Percentiles rank a stretch among this genome's conserved stretches.
Conservation (phyloP, 2,113 vertebrate genomes). For the Oncorhynchus kisutch region DNA sequence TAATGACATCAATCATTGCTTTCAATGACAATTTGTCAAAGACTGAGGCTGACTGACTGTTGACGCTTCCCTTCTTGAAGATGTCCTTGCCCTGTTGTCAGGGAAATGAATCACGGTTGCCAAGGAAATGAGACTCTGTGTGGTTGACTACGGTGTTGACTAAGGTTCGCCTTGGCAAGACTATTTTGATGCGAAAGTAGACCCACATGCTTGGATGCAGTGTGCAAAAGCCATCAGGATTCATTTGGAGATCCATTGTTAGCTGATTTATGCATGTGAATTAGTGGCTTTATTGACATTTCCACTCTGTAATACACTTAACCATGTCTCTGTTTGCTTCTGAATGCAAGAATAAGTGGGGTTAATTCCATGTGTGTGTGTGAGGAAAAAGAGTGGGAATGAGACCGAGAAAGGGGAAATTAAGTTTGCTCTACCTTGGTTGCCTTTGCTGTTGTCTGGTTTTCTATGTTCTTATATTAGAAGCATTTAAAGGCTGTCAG, state of each 20-base stretch:
- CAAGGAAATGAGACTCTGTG: constrained; percentile 75
- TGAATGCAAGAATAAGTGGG: background rate
- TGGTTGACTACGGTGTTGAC: constrained; percentile 50
- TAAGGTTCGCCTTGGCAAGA: constrained; percentile 49
- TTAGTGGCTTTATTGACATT: no score
- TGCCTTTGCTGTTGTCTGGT: constrained; percentile 4
- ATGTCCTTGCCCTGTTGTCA: constrained; percentile 60
- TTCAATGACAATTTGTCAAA: constrained; percentile 37
- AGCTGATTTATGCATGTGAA: background rate
- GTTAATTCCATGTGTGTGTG: background rate
- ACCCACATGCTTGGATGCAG: background rate
- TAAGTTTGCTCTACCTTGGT: background rate
- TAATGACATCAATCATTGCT: constrained; percentile 23
- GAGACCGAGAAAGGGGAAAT: background rate
- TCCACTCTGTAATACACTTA: no score
- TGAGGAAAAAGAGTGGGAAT: background rate
- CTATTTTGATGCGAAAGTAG: background rate
- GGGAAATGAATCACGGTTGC: constrained; percentile 75
- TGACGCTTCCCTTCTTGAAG: constrained; percentile 49
- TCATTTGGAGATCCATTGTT: constrained; percentile 1
- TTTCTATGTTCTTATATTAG: background rate
- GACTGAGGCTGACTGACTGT: constrained; percentile 29
- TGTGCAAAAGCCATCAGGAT: constrained; percentile 6
- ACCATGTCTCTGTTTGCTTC: no score
- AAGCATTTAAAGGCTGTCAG: background rate